These are phyloP conservation scores for Linnaemya vulpina DNA, from an alignment of 2,888 invertebrate genomes.

Conservation along the genomic window DNA sequence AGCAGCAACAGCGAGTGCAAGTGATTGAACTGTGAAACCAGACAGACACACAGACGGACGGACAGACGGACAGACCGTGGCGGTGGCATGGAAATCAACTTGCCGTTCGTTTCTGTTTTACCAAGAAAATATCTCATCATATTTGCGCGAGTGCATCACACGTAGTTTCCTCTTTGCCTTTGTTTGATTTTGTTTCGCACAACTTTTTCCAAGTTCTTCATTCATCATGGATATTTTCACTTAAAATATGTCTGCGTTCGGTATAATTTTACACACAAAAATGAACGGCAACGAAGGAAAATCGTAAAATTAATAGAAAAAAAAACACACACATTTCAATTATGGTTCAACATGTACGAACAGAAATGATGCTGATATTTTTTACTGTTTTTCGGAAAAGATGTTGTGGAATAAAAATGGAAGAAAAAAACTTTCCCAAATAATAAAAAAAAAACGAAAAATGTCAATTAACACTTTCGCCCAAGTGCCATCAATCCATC, in stretches of 20 bases:
- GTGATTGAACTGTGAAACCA: conserved; percentile 63
- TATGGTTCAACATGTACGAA: conserved; percentile 45
- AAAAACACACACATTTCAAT: conserved; percentile 63
- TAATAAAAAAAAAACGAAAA: conserved; percentile 49
- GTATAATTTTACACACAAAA: conserved; percentile 72
- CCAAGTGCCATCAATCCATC: conserved; percentile 65
- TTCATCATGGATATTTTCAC: conserved; percentile 64
- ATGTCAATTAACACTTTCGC: conserved; percentile 74
- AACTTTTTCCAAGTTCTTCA: conserved; percentile 68
- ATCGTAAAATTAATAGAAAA: conserved; percentile 59
- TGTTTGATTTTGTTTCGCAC: conserved; percentile 24
- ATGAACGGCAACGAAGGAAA: conserved; percentile 64
- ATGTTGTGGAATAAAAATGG: conserved; percentile 39
- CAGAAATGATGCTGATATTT: conserved; percentile 31
- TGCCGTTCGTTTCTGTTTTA: conserved; percentile 49
- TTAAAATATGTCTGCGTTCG: conserved; percentile 65
- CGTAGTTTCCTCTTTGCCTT: conserved; percentile 56
- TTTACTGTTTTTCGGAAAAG: conserved; percentile 66
- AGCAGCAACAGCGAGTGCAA: conserved; percentile 30
- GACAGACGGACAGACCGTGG: too few relatives aligned
- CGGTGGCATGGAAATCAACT: conserved; percentile 32
- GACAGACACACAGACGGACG: too few relatives aligned
- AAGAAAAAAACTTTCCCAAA: conserved; percentile 62
- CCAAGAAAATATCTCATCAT: conserved; percentile 32
- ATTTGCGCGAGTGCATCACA: conserved; percentile 2